These are phyloP conservation scores for Chinchilla lanigera DNA, from an alignment of 2,113 vertebrate species.

Conservation along the genomic window DNA sequence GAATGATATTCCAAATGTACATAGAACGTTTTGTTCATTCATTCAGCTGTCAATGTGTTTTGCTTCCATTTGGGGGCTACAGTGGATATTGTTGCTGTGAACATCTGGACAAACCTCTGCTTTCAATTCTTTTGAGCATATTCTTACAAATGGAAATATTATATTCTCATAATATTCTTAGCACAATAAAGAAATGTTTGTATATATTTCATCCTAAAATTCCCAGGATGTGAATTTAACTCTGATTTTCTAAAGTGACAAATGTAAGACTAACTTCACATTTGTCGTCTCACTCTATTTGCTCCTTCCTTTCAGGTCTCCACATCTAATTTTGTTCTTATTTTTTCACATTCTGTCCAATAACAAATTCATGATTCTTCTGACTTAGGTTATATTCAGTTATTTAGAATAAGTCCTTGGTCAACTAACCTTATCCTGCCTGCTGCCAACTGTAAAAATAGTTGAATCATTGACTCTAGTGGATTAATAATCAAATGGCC, in stretches of 20 bases:
- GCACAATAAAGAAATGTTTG: not conserved
- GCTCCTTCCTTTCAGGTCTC: not conserved
- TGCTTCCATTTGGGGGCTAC: not conserved
- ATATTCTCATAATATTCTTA: not conserved
- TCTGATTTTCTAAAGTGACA: constrained; percentile 35
- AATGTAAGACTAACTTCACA: not conserved
- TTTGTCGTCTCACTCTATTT: not conserved
- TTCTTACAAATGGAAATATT: not conserved
- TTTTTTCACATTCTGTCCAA: not conserved
- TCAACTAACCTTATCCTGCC: not conserved
- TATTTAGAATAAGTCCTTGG: not conserved
- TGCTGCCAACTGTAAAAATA: not conserved
- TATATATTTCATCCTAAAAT: constrained; percentile 34
- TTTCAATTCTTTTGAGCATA: not conserved
- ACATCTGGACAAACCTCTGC: not conserved
- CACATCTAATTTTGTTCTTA: not conserved
- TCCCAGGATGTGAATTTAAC: not conserved
- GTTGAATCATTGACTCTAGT: not conserved
- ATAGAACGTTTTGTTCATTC: not conserved
- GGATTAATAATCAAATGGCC: not conserved
- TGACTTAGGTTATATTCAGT: not conserved
- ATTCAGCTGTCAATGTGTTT: not conserved
- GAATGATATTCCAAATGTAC: not conserved
- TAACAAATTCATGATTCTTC: not conserved
- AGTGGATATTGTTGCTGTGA: not conserved